phyloP scores from a whole-genome alignment of 2,113 vertebrate species.

The Anseranas semipalmata region DNA sequence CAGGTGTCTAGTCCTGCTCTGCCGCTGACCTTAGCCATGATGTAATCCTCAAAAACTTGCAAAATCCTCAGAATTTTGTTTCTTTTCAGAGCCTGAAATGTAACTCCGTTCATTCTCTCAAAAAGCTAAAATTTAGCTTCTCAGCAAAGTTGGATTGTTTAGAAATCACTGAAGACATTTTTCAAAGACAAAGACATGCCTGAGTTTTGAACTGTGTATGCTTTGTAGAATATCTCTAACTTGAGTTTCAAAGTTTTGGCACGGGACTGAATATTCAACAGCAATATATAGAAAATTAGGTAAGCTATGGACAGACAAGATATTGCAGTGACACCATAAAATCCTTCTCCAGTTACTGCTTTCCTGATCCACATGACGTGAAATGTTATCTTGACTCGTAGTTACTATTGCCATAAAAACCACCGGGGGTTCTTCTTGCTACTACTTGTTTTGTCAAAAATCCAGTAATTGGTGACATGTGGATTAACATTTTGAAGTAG shows the following conservation, averaged over 20 bases:
- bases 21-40: too few relatives aligned
- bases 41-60: background rate
- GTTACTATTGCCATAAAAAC: slow-evolving; percentile 19
- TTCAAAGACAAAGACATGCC: background rate
- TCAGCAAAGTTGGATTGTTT: background rate
- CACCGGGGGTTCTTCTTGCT: slow-evolving; percentile 32
- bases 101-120: background rate
- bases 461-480: background rate
- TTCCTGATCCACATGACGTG: background rate
- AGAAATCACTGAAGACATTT: background rate
- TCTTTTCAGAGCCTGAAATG: background rate
- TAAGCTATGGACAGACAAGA: background rate
- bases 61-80: background rate
- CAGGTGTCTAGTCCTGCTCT: background rate
- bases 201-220: background rate
- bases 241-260: background rate
- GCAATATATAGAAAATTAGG: background rate
- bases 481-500: background rate
- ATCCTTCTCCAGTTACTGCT: background rate
- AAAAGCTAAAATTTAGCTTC: background rate
- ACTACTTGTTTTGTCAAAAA: slow-evolving; percentile 31
- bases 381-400: background rate
- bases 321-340: background rate
- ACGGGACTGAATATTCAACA: background rate
- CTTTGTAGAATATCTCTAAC: background rate